Percentiles rank a stretch among this genome's conserved stretches.
phyloP scores from a whole-genome alignment of 2,888 invertebrate genomes.

The Diarsia dahlii region DNA sequence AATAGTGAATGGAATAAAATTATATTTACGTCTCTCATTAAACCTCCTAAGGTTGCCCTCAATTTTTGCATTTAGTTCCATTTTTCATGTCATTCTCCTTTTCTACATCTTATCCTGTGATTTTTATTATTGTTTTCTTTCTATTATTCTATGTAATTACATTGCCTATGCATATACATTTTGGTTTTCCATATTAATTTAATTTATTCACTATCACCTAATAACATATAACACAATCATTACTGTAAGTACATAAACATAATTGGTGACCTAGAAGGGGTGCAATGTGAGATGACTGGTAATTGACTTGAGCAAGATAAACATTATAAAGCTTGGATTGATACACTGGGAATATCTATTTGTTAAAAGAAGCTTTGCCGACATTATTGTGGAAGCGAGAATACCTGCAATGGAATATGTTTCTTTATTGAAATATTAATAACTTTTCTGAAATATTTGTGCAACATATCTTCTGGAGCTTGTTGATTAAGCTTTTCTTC shows the following conservation, averaged over 20 bases:
- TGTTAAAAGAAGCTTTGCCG: conserved; percentile 46
- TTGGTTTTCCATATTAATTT: conserved; percentile 42
- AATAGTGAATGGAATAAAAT: conserved; percentile 71
- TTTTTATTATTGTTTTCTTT: conserved; percentile 32
- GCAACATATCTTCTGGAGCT: conserved; percentile 24
- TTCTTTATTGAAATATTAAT: conserved; percentile 17
- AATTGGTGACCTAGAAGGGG: conserved; percentile 64
- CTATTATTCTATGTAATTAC: conserved; percentile 31
- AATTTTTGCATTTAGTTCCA: conserved; percentile 46
- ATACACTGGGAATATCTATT: conserved; percentile 43
- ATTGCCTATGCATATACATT: conserved; percentile 47
- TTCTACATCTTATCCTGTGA: conserved; percentile 34
- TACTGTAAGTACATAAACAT: conserved; percentile 41
- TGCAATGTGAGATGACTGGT: conserved; percentile 66
- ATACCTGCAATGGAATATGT: conserved; percentile 36
- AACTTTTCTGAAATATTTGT: conserved; percentile 25
- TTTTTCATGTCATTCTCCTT: conserved; percentile 42
- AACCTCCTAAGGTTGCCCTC: conserved; percentile 63
- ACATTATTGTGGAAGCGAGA: conserved; percentile 52
- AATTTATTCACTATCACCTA: conserved; percentile 41
- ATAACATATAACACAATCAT: conserved; percentile 27
- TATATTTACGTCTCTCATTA: conserved; percentile 70
- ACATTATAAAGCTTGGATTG: conserved; percentile 40
- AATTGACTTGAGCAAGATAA: conserved; percentile 46
- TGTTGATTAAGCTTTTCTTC: conserved; percentile 32